Conservation (phyloP, 2,797 vertebrate genomes). For the Perodicticus potto region DNA sequence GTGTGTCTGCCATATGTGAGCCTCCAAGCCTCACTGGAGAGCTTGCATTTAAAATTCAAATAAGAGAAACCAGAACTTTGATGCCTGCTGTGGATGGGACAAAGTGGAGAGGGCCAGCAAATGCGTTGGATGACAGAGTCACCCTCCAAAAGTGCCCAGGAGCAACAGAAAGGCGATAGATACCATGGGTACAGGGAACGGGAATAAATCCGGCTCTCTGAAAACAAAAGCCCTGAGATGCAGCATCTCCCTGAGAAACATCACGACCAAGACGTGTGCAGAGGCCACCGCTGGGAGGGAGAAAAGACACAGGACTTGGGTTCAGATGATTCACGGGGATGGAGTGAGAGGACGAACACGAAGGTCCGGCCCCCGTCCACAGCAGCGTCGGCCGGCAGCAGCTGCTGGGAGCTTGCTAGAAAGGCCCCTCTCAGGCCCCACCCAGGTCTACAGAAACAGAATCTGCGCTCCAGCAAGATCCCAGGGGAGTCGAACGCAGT, state of each 20-base stretch:
- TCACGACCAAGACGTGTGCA: rapidly evolving
- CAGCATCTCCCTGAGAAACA: rapidly evolving
- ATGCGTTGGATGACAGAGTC: not conserved
- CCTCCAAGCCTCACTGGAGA: not conserved
- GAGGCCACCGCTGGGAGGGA: not conserved
- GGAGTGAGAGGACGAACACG: not conserved
- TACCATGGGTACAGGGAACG: not conserved
- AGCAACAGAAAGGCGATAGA: too few relatives aligned
- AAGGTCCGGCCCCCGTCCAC: not conserved
- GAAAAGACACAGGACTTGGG: not conserved
- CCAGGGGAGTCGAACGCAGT: too few relatives aligned
- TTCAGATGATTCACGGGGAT: not conserved
- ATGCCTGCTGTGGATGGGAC: not conserved
- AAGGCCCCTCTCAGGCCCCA: not conserved
- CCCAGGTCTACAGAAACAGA: not conserved
- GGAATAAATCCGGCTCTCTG: not conserved
- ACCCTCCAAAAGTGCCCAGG: not conserved
- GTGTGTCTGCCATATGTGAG: not conserved
- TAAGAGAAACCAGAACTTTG: not conserved
- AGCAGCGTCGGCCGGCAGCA: rapidly evolving
- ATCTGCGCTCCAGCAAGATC: not conserved
- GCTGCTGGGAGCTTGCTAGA: not conserved
- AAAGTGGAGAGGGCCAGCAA: not conserved
- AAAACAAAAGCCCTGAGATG: not conserved
- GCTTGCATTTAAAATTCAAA: not conserved